Conservation (phyloP, 2,888 invertebrate species). For the Erebia aethiops region DNA sequence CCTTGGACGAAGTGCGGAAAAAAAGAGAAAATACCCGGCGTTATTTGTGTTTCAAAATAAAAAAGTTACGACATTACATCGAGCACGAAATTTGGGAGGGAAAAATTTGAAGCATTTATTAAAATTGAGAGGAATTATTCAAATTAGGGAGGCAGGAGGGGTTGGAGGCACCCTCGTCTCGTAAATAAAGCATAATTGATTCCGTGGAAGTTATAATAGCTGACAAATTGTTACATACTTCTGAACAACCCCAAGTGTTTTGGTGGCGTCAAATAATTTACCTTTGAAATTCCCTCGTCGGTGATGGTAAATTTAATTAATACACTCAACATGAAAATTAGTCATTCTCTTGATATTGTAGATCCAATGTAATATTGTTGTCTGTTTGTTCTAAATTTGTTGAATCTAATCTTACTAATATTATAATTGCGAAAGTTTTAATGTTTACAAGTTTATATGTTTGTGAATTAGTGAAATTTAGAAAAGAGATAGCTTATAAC, state of each 20-base stretch:
- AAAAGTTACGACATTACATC: slow-evolving; percentile 38
- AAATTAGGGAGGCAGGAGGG: slow-evolving; percentile 30
- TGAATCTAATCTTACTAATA: too few relatives aligned
- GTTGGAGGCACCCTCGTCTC: slow-evolving; percentile 22
- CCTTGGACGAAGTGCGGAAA: slow-evolving; percentile 9
- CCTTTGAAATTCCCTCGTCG: slow-evolving; percentile 27
- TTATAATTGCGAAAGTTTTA: too few relatives aligned
- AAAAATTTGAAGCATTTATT: slow-evolving; percentile 36
- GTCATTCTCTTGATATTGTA: not conserved
- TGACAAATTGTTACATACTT: slow-evolving; percentile 43
- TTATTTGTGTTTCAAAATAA: slow-evolving; percentile 33
- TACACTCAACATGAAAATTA: slow-evolving; percentile 4
- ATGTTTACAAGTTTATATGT: too few relatives aligned
- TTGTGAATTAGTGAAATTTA: too few relatives aligned
- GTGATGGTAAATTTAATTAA: not conserved
- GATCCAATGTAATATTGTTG: not conserved
- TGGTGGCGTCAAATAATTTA: slow-evolving; percentile 35
- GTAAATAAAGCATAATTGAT: slow-evolving; percentile 43
- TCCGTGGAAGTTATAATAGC: slow-evolving; percentile 41
- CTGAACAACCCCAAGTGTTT: slow-evolving; percentile 38
- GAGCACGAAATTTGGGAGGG: slow-evolving; percentile 30
- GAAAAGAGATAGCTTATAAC: too few relatives aligned
- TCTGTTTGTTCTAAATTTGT: not conserved
- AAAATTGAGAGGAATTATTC: slow-evolving; percentile 38
- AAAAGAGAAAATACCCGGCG: slow-evolving; percentile 10